A percentile compares a stretch with the other conserved stretches of the same genome.
These are phyloP conservation scores for Dendrophyllia cribrosa DNA, from an alignment of 64 coral and sea anemone genomes.

Conservation along the genomic window DNA sequence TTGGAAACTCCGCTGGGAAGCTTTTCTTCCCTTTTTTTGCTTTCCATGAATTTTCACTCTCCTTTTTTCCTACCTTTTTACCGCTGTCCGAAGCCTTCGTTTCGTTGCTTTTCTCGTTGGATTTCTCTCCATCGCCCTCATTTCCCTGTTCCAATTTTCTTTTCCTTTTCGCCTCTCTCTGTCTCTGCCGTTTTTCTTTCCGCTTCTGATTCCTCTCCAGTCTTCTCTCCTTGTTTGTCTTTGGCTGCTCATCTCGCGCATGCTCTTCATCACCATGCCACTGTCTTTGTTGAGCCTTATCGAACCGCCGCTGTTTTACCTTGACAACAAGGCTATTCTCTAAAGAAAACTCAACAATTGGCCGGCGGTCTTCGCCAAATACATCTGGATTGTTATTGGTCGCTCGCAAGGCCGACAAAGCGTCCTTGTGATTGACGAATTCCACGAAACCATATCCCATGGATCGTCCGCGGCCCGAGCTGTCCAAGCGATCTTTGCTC, in stretches of 20 bases:
- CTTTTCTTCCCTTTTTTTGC: background rate
- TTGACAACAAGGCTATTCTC: slow-evolving; percentile 93
- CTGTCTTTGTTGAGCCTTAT: slow-evolving; percentile 45
- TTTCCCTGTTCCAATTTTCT: slow-evolving; percentile 42
- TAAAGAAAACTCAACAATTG: slow-evolving; percentile 94
- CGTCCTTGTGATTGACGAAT: slow-evolving; percentile 85
- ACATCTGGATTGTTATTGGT: slow-evolving; percentile 94
- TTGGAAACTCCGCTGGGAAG: background rate
- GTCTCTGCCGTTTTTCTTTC: slow-evolving; percentile 65
- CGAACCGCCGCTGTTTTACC: slow-evolving; percentile 67
- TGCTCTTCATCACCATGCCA: slow-evolving; percentile 23
- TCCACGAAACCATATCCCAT: slow-evolving; percentile 93
- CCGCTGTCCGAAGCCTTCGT: background rate
- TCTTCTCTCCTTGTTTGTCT: slow-evolving; percentile 89
- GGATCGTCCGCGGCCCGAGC: slow-evolving; percentile 70
- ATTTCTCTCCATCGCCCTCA: background rate
- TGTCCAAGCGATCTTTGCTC: slow-evolving; percentile 87
- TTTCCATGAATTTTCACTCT: slow-evolving; percentile 17
- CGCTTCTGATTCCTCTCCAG: slow-evolving; percentile 53
- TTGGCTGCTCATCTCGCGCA: background rate
- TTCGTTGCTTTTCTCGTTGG: background rate
- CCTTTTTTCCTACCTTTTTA: background rate
- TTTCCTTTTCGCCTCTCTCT: slow-evolving; percentile 73
- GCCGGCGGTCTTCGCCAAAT: slow-evolving; percentile 89
- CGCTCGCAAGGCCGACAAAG: slow-evolving; percentile 70